A percentile compares a stretch with the other conserved stretches of the same genome.
These are phyloP conservation scores for Dryocosmus kuriphilus DNA, from an alignment of 2,888 invertebrate species.

Conservation along the genomic window DNA sequence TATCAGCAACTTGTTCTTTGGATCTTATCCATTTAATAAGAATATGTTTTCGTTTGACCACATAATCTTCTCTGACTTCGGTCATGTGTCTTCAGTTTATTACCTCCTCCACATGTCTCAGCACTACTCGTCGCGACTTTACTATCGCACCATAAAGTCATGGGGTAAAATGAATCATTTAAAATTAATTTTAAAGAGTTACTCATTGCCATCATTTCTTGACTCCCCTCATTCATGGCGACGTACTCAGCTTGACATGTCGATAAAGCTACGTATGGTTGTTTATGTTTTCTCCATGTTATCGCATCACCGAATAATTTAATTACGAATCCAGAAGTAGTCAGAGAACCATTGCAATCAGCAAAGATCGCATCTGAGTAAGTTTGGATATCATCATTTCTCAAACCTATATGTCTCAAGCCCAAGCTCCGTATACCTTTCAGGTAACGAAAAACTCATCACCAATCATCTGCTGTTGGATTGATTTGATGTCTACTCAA, in stretches of 20 bases:
- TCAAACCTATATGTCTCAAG: neutral
- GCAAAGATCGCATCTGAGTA: slow-evolving; percentile 34
- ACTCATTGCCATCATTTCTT: slow-evolving; percentile 37
- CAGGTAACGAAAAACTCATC: neutral
- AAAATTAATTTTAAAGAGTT: slow-evolving; percentile 7
- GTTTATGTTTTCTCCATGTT: slow-evolving; percentile 47
- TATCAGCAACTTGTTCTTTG: neutral
- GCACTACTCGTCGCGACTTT: neutral
- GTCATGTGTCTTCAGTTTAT: neutral
- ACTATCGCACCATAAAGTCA: neutral
- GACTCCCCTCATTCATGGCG: slow-evolving; percentile 37
- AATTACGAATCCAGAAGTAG: slow-evolving; percentile 45
- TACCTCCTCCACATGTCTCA: neutral
- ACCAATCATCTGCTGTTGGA: no score
- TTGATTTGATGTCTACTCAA: no score
- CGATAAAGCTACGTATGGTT: slow-evolving; percentile 47
- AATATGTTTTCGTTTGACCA: neutral
- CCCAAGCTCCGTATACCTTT: neutral
- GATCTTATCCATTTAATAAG: neutral
- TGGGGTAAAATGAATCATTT: neutral
- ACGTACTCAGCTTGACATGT: slow-evolving; percentile 43
- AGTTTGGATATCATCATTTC: neutral
- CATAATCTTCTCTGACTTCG: neutral
- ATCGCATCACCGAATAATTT: slow-evolving; percentile 40
- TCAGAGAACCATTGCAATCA: slow-evolving; percentile 44